Conservation (phyloP, 2,888 invertebrate genomes). For the Mantis religiosa region DNA sequence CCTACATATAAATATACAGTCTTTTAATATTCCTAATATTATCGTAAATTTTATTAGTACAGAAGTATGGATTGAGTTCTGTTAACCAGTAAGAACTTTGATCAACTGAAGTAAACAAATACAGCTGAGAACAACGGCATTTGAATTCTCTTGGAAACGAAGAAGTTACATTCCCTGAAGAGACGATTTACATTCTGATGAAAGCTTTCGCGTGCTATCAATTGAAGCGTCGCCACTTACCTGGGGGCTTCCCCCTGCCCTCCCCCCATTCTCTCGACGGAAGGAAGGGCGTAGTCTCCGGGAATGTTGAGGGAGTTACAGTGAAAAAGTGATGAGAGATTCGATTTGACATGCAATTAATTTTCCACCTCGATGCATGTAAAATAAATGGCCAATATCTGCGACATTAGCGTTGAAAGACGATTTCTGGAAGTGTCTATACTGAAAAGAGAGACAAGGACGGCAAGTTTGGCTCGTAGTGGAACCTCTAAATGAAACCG, state of each 20-base stretch:
- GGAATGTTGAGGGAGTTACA: not conserved
- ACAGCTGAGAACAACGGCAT: no score
- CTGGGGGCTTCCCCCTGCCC: not conserved
- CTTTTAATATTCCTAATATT: no score
- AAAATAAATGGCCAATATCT: slow-evolving; percentile 13
- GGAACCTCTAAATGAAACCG: not conserved
- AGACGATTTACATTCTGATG: not conserved
- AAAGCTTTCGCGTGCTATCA: not conserved
- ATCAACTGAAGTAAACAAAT: no score
- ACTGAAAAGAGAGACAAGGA: not conserved
- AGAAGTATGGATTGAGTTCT: no score
- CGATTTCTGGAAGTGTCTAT: not conserved
- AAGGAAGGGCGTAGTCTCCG: slow-evolving; percentile 11
- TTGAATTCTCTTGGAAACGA: no score
- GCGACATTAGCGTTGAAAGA: not conserved
- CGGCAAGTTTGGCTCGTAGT: not conserved
- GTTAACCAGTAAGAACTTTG: no score
- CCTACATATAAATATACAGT: no score
- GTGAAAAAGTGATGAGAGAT: slow-evolving; percentile 6
- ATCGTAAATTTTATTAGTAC: no score
- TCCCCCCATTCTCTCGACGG: not conserved
- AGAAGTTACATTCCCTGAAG: not conserved
- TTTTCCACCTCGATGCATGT: slow-evolving; percentile 14
- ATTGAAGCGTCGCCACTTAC: not conserved
- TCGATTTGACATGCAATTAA: slow-evolving; percentile 16